A percentile compares a stretch with the other conserved stretches of the same genome.
phyloP scores from a whole-genome alignment of 2,797 vertebrate genomes.

The Pseudotriccus pelzelni region DNA sequence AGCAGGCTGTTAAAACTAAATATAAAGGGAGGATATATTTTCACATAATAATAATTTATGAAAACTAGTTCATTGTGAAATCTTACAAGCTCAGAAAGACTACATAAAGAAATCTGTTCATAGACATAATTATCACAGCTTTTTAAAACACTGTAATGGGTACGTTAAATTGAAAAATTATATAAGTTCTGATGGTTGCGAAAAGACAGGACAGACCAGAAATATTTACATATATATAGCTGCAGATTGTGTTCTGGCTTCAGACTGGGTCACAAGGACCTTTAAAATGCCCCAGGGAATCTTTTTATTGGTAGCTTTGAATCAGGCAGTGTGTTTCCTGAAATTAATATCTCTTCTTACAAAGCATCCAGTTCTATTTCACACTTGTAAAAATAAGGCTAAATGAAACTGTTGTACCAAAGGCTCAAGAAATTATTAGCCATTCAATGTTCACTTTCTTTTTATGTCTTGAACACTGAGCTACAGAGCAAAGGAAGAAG shows the following conservation, averaged over 20 bases:
- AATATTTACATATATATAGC: not conserved
- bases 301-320: not conserved
- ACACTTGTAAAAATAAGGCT: not conserved
- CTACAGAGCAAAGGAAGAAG: not conserved
- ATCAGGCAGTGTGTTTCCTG: not conserved
- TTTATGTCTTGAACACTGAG: not conserved
- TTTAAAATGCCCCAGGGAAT: not conserved
- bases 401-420: not conserved
- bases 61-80: not conserved
- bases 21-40: not conserved
- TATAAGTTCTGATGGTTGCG: not conserved
- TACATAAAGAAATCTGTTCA: not conserved
- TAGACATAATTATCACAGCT: not conserved
- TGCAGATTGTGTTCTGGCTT: not conserved
- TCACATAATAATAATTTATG: not conserved
- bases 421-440: not conserved
- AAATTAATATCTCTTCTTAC: not conserved
- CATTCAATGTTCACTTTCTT: not conserved
- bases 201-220: not conserved
- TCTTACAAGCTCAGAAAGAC: not conserved
- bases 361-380: not conserved
- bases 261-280: not conserved
- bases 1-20: not conserved
- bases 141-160: not conserved
- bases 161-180: not conserved